phyloP scores from a whole-genome alignment of 2,113 vertebrate species.

The Ctenodactylus gundi region DNA sequence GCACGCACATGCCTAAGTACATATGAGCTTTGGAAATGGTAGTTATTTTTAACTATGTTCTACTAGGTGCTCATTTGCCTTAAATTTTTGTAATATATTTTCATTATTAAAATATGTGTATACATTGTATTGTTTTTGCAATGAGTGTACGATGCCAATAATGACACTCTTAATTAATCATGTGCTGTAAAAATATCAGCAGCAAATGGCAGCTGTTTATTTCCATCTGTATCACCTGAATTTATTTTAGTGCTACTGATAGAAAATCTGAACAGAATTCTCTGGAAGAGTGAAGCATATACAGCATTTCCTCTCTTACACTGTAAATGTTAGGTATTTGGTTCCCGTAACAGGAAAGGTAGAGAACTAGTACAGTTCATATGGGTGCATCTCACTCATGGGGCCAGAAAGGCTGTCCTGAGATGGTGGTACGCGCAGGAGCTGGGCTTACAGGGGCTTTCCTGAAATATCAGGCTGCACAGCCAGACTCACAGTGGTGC shows the following conservation, averaged over 20 bases:
- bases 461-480: background rate
- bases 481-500: background rate
- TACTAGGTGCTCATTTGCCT: background rate
- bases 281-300: background rate
- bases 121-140: background rate
- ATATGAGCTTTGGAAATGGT: background rate
- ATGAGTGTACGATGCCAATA: background rate
- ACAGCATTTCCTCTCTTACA: background rate
- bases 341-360: background rate
- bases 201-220: constrained; percentile 56
- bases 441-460: background rate
- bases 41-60: background rate
- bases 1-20: background rate
- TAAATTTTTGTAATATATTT: background rate
- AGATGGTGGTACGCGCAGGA: too few relatives aligned
- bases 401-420: background rate
- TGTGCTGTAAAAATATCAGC: background rate
- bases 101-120: background rate
- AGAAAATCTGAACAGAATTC: background rate
- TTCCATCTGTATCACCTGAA: constrained; percentile 68
- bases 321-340: background rate
- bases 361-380: background rate
- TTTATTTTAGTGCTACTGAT: constrained; percentile 52
- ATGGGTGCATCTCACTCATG: background rate
- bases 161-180: background rate